Percentiles rank a stretch among this genome's conserved stretches.
phyloP scores from a whole-genome alignment of 2,888 invertebrate species.

The Drosophila affinis region DNA sequence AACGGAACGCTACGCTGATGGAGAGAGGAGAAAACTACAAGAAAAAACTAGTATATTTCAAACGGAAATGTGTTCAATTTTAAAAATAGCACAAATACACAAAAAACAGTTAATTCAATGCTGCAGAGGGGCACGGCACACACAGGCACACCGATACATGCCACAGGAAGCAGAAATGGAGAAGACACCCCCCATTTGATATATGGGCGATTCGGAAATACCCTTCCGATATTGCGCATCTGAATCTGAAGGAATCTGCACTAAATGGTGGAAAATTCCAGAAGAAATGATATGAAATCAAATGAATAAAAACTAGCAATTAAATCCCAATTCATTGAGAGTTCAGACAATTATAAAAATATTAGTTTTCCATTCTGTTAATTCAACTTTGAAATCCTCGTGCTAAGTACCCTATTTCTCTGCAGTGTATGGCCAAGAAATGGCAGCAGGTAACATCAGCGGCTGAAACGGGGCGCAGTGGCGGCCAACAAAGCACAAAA shows the following conservation, averaged over 20 bases:
- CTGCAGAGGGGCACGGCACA: slow-evolving; percentile 47
- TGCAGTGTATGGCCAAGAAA: slow-evolving; percentile 36
- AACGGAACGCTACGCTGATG: slow-evolving; percentile 55
- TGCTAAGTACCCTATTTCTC: not conserved
- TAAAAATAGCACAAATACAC: slow-evolving; percentile 55
- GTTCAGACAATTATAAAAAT: not conserved
- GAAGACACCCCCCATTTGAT: not conserved
- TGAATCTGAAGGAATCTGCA: no score
- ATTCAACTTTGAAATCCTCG: no score
- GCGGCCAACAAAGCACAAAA: slow-evolving; percentile 40
- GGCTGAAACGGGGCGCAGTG: slow-evolving; percentile 43
- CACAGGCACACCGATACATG: slow-evolving; percentile 10
- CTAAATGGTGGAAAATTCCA: no score
- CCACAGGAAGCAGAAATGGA: slow-evolving; percentile 11
- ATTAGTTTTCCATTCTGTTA: no score
- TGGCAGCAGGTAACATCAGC: slow-evolving; percentile 36
- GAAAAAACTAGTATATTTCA: slow-evolving; percentile 38
- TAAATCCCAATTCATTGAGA: no score
- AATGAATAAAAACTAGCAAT: no score
- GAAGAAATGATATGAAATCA: no score
- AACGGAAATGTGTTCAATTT: slow-evolving; percentile 74
- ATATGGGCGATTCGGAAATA: not conserved
- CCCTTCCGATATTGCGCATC: not conserved
- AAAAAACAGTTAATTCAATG: slow-evolving; percentile 23
- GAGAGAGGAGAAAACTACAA: slow-evolving; percentile 1